Evolutionary conservation across 2,113 vertebrate genomes (phyloP).

Genomic region (Eulemur macaco): DNA sequence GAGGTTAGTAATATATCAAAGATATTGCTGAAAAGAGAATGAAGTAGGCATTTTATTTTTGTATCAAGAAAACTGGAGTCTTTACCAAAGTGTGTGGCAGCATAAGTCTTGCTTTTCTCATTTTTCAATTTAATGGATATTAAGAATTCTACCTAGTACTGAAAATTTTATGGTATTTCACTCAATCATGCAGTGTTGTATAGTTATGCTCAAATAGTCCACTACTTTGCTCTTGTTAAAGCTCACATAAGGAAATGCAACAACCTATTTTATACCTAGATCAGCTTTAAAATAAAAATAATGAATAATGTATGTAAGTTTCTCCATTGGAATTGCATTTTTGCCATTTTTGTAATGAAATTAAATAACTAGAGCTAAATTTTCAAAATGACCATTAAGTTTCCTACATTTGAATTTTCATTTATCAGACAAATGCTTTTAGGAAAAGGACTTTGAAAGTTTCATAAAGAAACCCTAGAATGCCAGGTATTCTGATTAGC

Average conservation of each 20-base stretch:
- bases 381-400: background rate
- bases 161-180: constrained; percentile 46
- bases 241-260: constrained; percentile 28
- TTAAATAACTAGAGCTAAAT: background rate
- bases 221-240: background rate
- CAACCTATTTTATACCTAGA: background rate
- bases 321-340: background rate
- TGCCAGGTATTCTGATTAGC: background rate
- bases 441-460: background rate
- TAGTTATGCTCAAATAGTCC: background rate
- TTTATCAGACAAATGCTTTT: background rate
- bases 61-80: constrained; percentile 46
- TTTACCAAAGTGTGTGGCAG: constrained; percentile 14
- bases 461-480: background rate
- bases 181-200: background rate
- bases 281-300: constrained; percentile 40
- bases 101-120: constrained; percentile 27
- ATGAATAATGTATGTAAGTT: background rate
- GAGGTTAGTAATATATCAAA: constrained; percentile 70
- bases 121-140: constrained; percentile 15
- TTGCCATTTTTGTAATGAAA: constrained; percentile 26
- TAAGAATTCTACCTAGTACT: background rate
- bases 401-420: constrained; percentile 17
- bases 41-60: constrained; percentile 42
- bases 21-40: constrained; percentile 57